A percentile compares a stretch with the other conserved stretches of the same genome.
These are phyloP conservation scores for Scaeva pyrastri DNA, from an alignment of 2,888 invertebrate species.

Conservation along the genomic window DNA sequence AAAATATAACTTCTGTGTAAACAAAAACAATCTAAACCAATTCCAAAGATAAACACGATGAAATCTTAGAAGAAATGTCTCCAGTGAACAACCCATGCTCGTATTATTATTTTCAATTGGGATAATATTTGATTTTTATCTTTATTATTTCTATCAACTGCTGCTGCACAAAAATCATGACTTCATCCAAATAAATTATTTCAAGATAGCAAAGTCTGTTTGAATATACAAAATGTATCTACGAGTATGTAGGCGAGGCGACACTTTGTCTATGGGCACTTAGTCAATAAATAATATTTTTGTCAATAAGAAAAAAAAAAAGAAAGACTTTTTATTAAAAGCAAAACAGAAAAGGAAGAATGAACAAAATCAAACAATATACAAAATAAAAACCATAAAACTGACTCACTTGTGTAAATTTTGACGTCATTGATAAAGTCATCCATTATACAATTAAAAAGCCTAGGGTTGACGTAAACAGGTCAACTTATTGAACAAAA, in stretches of 20 bases:
- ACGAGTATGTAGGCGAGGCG: constrained; percentile 3
- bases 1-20: not conserved
- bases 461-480: constrained; percentile 30
- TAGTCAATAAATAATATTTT: constrained; percentile 22
- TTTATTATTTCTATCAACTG: not conserved
- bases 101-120: not conserved
- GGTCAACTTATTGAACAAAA: not conserved
- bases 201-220: not conserved
- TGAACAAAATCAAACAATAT: no score
- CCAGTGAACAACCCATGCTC: not conserved
- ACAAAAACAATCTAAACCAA: not conserved
- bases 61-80: not conserved
- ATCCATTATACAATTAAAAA: constrained; percentile 47
- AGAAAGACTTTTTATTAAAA: constrained; percentile 12
- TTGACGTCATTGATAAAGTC: constrained; percentile 54
- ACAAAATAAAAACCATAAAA: constrained; percentile 16
- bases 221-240: no score
- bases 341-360: not conserved
- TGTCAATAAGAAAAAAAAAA: constrained; percentile 9
- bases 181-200: constrained; percentile 16
- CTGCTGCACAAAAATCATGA: constrained; percentile 13
- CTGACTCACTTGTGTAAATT: constrained; percentile 64
- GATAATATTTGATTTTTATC: constrained; percentile 3
- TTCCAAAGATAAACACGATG: not conserved
- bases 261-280: constrained; percentile 38